A percentile compares a stretch with the other conserved stretches of the same genome.
phyloP scores from a whole-genome alignment of 2,113 vertebrate species.

The Crocuta crocuta region DNA sequence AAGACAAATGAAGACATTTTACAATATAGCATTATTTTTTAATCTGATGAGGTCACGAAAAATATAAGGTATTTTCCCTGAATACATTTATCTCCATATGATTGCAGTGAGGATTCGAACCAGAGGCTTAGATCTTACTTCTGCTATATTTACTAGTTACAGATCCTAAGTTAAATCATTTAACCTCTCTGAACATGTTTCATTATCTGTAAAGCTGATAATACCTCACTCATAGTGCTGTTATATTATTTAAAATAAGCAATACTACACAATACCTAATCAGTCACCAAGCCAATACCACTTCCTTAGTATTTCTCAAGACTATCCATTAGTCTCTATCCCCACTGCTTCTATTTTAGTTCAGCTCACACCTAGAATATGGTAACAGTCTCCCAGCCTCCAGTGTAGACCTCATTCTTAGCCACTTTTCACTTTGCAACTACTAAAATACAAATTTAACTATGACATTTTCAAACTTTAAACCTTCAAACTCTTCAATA shows the following conservation, averaged over 20 bases:
- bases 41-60: not conserved
- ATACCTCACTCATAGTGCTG: not conserved
- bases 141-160: not conserved
- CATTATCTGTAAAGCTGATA: constrained; percentile 41
- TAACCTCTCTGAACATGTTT: not conserved
- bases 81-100: not conserved
- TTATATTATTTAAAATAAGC: constrained; percentile 1
- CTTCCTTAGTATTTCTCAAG: constrained; percentile 24
- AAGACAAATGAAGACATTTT: constrained; percentile 1
- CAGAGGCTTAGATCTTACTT: constrained; percentile 3
- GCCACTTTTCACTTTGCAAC: not conserved
- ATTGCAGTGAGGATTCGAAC: not conserved
- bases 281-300: not conserved
- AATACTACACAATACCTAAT: not conserved
- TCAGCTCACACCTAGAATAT: not conserved
- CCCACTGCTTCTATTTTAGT: not conserved
- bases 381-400: not conserved
- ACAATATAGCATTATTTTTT: constrained; percentile 18
- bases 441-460: constrained; percentile 34
- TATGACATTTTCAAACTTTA: constrained; percentile 19
- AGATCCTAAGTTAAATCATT: constrained; percentile 4
- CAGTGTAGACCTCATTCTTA: not conserved
- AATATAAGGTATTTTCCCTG: constrained; percentile 7
- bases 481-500: not conserved
- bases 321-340: not conserved